phyloP scores from a whole-genome alignment of 2,113 vertebrate genomes.

The Saimiri boliviensis region DNA sequence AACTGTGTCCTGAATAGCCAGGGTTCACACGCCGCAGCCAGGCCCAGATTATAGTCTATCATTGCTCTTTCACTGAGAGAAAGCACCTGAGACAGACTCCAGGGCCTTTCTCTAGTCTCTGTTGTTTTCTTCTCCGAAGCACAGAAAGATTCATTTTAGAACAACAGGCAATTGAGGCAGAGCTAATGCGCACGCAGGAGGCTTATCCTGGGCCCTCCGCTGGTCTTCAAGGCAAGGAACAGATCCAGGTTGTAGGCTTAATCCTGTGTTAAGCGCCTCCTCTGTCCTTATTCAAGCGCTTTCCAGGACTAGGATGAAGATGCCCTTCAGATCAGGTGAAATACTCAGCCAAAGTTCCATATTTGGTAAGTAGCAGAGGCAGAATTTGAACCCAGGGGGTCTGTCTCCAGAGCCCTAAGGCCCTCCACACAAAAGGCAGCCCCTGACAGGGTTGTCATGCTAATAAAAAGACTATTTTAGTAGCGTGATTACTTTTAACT shows the following conservation, averaged over 20 bases:
- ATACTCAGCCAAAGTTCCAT: neutral
- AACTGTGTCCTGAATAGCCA: rapidly evolving
- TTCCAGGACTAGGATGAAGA: neutral
- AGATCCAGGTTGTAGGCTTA: neutral
- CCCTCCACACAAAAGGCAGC: neutral
- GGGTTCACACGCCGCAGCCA: neutral
- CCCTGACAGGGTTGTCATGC: neutral
- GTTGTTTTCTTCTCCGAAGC: neutral
- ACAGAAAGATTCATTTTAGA: neutral
- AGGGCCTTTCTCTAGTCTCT: neutral
- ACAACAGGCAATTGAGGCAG: neutral
- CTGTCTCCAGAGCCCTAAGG: neutral
- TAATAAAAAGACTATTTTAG: conserved; percentile 33
- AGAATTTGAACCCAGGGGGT: neutral
- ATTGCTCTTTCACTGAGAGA: too few relatives aligned
- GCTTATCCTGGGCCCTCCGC: neutral
- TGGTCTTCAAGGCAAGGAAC: neutral
- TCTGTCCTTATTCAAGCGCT: neutral
- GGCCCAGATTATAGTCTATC: too few relatives aligned
- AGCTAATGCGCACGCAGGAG: neutral
- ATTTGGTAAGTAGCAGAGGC: neutral
- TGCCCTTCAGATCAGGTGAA: neutral
- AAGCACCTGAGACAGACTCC: neutral
- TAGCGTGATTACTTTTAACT: conserved; percentile 57
- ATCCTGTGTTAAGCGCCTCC: neutral